These are phyloP conservation scores for Cassiopea andromeda DNA, from an alignment of 30 jellyfish, hydroid and myxozoan genomes.

Conservation along the genomic window DNA sequence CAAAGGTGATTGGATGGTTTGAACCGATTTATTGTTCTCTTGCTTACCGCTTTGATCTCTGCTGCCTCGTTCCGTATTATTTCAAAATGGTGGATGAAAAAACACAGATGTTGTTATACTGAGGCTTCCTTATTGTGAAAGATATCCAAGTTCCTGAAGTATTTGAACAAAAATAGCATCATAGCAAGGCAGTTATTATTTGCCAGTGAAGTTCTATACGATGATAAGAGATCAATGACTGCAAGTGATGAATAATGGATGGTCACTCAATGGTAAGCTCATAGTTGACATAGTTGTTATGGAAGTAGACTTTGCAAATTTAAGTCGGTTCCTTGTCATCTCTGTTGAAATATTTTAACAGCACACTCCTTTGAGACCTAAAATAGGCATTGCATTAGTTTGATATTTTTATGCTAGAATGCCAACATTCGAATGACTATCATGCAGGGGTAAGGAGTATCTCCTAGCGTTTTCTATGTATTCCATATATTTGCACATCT, in stretches of 20 bases:
- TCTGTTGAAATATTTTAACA: too few species aligned
- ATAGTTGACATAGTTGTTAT: too few species aligned
- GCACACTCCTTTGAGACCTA: too few species aligned
- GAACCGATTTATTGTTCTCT: constrained; percentile 36
- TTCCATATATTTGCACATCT: too few species aligned
- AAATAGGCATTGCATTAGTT: too few species aligned
- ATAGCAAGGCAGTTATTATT: neutral
- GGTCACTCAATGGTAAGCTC: neutral
- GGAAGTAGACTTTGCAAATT: too few species aligned
- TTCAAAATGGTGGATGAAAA: constrained; percentile 34
- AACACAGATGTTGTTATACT: neutral
- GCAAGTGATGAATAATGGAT: neutral
- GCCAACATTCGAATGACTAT: too few species aligned
- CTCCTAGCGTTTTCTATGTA: too few species aligned
- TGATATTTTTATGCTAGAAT: too few species aligned
- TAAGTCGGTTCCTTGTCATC: too few species aligned
- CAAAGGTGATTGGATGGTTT: constrained; percentile 40
- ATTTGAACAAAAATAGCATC: too few species aligned
- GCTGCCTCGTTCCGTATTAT: constrained; percentile 28
- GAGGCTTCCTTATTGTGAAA: neutral
- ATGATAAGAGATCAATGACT: neutral
- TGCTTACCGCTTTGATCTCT: constrained; percentile 46
- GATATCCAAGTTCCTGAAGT: neutral
- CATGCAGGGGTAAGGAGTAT: too few species aligned
- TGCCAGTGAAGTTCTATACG: neutral